Evolutionary conservation across 2,888 invertebrate species (phyloP).

Genomic region (Drosophila anceps): DNA sequence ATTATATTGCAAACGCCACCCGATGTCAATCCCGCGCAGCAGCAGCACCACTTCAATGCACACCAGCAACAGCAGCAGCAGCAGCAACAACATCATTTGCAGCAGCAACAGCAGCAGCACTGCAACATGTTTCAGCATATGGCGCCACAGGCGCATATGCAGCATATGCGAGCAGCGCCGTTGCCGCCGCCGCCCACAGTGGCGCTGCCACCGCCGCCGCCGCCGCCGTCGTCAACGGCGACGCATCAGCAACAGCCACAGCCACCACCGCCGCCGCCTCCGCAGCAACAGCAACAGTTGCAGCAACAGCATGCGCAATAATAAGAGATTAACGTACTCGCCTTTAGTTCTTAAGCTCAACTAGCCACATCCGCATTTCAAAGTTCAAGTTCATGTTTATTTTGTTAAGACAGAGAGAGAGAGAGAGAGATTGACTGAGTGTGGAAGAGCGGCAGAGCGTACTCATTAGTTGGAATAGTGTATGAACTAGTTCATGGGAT

Average conservation of each 20-base stretch:
- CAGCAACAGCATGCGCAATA: constrained; percentile 48
- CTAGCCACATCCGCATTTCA: constrained; percentile 67
- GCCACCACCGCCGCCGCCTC: constrained; percentile 31
- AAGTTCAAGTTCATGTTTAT: constrained; percentile 43
- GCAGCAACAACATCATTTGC: constrained; percentile 68
- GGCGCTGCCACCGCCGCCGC: constrained; percentile 60
- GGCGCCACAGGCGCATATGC: constrained; percentile 83
- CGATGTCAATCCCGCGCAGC: constrained; percentile 79
- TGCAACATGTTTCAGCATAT: constrained; percentile 84
- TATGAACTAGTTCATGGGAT: constrained; percentile 34
- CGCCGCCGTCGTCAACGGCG: constrained; percentile 42
- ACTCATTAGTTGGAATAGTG: constrained; percentile 15
- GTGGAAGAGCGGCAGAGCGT: constrained; percentile 14
- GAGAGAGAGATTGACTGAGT: constrained; percentile 7
- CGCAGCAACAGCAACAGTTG: constrained; percentile 59
- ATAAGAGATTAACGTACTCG: constrained; percentile 43
- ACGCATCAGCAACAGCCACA: constrained; percentile 44
- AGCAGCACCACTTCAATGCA: constrained; percentile 75
- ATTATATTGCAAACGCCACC: constrained; percentile 82
- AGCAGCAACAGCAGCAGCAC: constrained; percentile 78
- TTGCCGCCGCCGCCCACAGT: constrained; percentile 72
- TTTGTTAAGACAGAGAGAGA: constrained; percentile 11
- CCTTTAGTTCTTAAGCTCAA: constrained; percentile 72
- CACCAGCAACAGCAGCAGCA: constrained; percentile 76
- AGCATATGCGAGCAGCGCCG: constrained; percentile 79